A percentile compares a stretch with the other conserved stretches of the same genome.
Evolutionary conservation across 1,140 invertebrate species (phyloP).

Genomic region (Brachionus angularis): DNA sequence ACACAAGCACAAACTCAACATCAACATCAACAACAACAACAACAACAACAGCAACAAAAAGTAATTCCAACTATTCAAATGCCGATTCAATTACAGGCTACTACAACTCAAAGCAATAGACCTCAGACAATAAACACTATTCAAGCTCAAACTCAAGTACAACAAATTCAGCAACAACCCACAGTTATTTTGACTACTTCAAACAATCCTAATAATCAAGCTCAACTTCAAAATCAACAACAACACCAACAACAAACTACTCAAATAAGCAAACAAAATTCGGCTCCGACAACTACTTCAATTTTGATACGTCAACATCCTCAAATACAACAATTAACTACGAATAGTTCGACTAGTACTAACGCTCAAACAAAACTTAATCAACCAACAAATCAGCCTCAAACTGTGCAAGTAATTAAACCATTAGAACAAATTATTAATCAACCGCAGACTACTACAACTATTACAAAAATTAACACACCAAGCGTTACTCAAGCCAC

Average conservation of each 20-base stretch:
- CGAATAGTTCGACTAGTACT: background rate
- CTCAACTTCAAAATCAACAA: too few relatives aligned
- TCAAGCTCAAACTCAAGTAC: too few relatives aligned
- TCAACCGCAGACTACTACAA: background rate
- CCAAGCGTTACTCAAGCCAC: too few relatives aligned
- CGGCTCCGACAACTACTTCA: background rate
- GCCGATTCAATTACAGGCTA: too few relatives aligned
- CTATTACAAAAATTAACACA: background rate
- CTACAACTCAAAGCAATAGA: too few relatives aligned
- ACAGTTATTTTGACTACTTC: too few relatives aligned
- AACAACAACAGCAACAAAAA: constrained; percentile 15
- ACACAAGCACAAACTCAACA: too few relatives aligned
- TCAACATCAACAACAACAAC: constrained; percentile 31
- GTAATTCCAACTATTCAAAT: too few relatives aligned
- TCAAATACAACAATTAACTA: background rate
- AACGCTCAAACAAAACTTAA: background rate
- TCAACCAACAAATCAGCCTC: background rate
- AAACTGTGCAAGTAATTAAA: constrained; percentile 5
- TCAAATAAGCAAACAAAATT: constrained; percentile 12
- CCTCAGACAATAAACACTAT: too few relatives aligned
- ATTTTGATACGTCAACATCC: background rate
- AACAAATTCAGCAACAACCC: too few relatives aligned
- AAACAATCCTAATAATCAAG: too few relatives aligned
- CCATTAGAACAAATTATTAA: constrained; percentile 2
- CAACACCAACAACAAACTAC: background rate